Evolutionary conservation across 2,113 vertebrate genomes (phyloP), one percentile per base, ranked within the genome.

Genomic region (Dicerorhinus sumatrensis): DNA sequence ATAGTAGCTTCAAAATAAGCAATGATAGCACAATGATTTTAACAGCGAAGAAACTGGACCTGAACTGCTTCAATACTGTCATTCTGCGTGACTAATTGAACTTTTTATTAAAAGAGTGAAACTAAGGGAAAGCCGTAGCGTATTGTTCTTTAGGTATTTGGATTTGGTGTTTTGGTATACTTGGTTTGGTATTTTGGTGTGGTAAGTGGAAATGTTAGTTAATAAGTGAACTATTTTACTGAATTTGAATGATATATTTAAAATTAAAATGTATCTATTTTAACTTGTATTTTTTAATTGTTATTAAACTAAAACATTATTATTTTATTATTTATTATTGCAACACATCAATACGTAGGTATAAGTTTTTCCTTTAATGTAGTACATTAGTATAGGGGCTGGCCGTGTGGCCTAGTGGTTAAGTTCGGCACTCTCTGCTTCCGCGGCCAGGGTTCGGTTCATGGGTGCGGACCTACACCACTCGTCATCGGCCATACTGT

Each of bases 321-420:
- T 85, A 76, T 90, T 65, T 83, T 84, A 72, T 92, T 89, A 17
- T 62, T 88, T 88, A 84, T n/a, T 86, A 91, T 39, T 91, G 20
- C 1, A 70, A 20, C 7, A 56, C 7, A 58, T 3, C 1, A 42
- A 75, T 83, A 93, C 77, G 4, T 87, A 84, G 10, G 33, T 87
- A 65, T 56, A 75, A 29, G 31, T 69, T 77, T 90, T 91, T 48
- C 10, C 60, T 36, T 76, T 60, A 56, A 69, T 84, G 42, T 77
- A 92, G 39, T 69, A 69, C 13, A 48, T 89, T 83, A 67, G 42
- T 63, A 60, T 48, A 54, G 51, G 51, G 51, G 51, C 51, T 12
- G 14, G 51, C 51, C 13, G 11, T 3, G 13, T 54, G 51, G 13
- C 51, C 12, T 4, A 54, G 51, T 16, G 14, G 13, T 54, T 54